These are phyloP conservation scores for Pelecanoides urinatrix DNA, from an alignment of 2,113 vertebrate species.

Conservation along the genomic window DNA sequence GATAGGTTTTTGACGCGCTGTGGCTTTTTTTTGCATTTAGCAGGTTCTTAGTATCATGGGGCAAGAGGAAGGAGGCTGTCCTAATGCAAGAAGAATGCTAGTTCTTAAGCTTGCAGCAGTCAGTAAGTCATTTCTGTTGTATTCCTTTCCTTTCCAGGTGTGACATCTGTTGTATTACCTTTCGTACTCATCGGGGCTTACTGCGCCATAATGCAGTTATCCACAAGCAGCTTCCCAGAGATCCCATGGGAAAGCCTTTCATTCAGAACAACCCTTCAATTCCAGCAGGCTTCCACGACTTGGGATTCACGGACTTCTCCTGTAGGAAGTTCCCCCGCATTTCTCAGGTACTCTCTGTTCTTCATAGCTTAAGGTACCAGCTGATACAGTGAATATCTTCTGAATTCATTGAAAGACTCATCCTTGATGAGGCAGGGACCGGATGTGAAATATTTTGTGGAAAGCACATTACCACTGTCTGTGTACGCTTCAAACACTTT, in stretches of 20 bases:
- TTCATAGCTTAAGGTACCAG: neutral
- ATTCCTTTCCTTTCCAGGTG: conserved; percentile 77
- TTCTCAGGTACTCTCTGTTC: conserved; percentile 83
- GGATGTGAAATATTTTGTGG: neutral
- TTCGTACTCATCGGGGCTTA: conserved; percentile 91
- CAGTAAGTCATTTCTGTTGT: neutral
- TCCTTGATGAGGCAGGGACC: neutral
- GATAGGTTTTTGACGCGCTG: neutral
- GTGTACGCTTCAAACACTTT: neutral
- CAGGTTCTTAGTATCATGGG: neutral
- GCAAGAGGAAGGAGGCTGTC: neutral
- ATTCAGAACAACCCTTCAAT: conserved; percentile 98
- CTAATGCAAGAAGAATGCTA: neutral
- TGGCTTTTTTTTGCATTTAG: neutral
- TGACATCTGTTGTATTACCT: conserved; percentile 91
- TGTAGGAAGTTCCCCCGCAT: conserved; percentile 94
- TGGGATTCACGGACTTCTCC: conserved; percentile 98
- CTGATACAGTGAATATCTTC: neutral
- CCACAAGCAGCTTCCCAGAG: conserved; percentile 93
- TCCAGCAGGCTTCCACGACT: conserved; percentile 93
- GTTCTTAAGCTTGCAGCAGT: neutral
- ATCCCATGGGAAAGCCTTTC: conserved; percentile 89
- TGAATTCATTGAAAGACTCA: neutral
- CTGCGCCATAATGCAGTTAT: conserved; percentile 91
- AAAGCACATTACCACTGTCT: neutral